Evolutionary conservation across 2,888 invertebrate species (phyloP).

Genomic region (Stegophylla sp.): DNA sequence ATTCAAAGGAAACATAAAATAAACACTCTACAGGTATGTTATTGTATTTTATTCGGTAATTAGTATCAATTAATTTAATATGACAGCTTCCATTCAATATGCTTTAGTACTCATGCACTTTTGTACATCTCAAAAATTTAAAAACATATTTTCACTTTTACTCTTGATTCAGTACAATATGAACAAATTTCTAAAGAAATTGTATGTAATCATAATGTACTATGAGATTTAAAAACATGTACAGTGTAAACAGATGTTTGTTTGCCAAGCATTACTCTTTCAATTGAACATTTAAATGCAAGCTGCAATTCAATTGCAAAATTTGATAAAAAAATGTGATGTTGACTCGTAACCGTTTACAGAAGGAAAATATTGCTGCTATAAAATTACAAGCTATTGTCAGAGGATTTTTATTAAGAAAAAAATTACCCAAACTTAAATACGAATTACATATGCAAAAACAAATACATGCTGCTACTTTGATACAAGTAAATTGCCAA

Average conservation of each 20-base stretch:
- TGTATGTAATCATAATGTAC: not conserved
- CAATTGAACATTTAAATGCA: slow-evolving; percentile 43
- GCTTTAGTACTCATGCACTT: not conserved
- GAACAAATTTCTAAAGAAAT: not conserved
- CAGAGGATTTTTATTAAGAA: slow-evolving; percentile 38
- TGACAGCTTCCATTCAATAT: not conserved
- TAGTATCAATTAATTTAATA: slow-evolving; percentile 13
- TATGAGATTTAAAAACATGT: slow-evolving; percentile 3
- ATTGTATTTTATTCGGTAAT: not conserved
- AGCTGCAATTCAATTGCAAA: slow-evolving; percentile 37
- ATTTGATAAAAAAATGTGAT: slow-evolving; percentile 29
- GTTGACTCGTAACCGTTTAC: slow-evolving; percentile 39
- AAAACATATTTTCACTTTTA: not conserved
- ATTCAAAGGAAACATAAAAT: not conserved
- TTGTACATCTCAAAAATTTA: not conserved
- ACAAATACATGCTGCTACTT: slow-evolving; percentile 14
- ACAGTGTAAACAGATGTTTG: slow-evolving; percentile 43
- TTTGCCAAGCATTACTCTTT: slow-evolving; percentile 26
- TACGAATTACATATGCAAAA: slow-evolving; percentile 17
- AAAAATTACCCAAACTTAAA: slow-evolving; percentile 35
- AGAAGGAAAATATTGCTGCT: slow-evolving; percentile 39
- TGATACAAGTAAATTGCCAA: slow-evolving; percentile 37
- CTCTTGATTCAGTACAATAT: not conserved
- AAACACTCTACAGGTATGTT: slow-evolving; percentile 27
- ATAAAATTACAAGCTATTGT: slow-evolving; percentile 31